Percentiles rank a stretch among this genome's conserved stretches.
Evolutionary conservation across 2,113 vertebrate species (phyloP).

Genomic region (Gasterosteus nipponicus): DNA sequence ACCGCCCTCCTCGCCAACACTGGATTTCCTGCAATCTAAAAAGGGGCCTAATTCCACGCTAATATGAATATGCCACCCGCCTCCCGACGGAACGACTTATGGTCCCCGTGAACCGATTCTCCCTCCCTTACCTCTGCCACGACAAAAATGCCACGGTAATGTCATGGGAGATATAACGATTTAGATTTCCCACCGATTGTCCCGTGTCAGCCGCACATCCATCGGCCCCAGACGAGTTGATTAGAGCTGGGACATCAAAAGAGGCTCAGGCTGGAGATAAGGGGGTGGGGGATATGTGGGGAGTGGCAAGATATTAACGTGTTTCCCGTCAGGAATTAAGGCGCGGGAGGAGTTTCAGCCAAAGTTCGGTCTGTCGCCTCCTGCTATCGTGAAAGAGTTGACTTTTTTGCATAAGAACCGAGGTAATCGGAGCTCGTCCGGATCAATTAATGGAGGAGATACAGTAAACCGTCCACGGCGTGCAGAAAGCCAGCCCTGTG

Average conservation of each 20-base stretch:
- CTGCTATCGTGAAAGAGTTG: conserved; percentile 66
- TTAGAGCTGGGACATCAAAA: conserved; percentile 81
- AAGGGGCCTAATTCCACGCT: conserved; percentile 76
- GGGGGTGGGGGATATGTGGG: conserved; percentile 23
- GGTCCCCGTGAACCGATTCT: conserved; percentile 71
- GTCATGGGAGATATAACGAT: conserved; percentile 84
- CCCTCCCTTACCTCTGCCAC: conserved; percentile 74
- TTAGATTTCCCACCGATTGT: conserved; percentile 79
- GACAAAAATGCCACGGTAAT: conserved; percentile 87
- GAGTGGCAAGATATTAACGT: conserved; percentile 50
- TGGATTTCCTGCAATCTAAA: conserved; percentile 74
- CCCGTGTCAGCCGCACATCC: conserved; percentile 72
- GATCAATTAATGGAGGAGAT: conserved; percentile 69
- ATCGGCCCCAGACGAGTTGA: conserved; percentile 71
- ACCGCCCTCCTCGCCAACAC: conserved; percentile 56
- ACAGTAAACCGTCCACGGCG: conserved; percentile 35
- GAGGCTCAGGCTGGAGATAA: conserved; percentile 69
- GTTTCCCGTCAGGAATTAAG: conserved; percentile 66
- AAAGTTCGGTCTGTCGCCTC: conserved; percentile 65
- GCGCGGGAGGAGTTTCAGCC: conserved; percentile 62
- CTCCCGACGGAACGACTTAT: conserved; percentile 65
- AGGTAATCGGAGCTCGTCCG: conserved; percentile 64
- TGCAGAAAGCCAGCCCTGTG: conserved; percentile 40
- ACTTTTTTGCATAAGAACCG: conserved; percentile 55
- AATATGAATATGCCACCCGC: conserved; percentile 80